Evolutionary conservation across 2,888 invertebrate species (phyloP).

Genomic region (Cotesia congregata): DNA sequence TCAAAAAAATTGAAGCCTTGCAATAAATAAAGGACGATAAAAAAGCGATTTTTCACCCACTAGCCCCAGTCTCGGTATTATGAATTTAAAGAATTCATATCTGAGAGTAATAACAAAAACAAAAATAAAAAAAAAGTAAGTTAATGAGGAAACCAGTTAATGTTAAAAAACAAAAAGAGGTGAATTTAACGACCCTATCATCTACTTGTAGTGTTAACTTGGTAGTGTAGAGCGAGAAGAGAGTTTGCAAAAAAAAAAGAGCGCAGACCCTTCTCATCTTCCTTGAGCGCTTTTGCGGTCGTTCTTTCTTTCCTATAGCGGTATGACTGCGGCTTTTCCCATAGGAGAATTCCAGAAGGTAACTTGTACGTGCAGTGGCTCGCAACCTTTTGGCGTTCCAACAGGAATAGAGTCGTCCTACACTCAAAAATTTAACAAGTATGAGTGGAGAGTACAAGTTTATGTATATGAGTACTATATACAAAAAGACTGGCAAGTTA

Average conservation of each 20-base stretch:
- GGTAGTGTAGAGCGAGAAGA: constrained; percentile 37
- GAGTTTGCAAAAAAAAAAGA: constrained; percentile 35
- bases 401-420: constrained; percentile 1
- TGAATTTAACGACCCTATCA: constrained; percentile 27
- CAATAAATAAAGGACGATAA: not conserved
- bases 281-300: constrained; percentile 18
- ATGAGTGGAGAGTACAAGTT: not conserved
- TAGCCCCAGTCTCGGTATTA: not conserved
- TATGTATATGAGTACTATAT: not conserved
- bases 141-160: constrained; percentile 26
- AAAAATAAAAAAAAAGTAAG: not conserved
- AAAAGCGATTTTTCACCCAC: not conserved
- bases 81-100: not conserved
- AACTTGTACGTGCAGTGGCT: constrained; percentile 27
- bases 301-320: constrained; percentile 25
- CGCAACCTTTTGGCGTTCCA: not conserved
- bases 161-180: constrained; percentile 15
- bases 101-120: not conserved
- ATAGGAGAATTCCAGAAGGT: constrained; percentile 26
- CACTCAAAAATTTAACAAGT: constrained; percentile 12
- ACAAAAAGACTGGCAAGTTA: not conserved
- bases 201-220: constrained; percentile 23
- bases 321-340: constrained; percentile 16
- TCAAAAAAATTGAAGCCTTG: not conserved
- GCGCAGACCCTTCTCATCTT: constrained; percentile 36